Evolutionary conservation across 2,888 invertebrate species (phyloP), one percentile per base, ranked within the genome.

Genomic region (Nipponacmea schrenckii): DNA sequence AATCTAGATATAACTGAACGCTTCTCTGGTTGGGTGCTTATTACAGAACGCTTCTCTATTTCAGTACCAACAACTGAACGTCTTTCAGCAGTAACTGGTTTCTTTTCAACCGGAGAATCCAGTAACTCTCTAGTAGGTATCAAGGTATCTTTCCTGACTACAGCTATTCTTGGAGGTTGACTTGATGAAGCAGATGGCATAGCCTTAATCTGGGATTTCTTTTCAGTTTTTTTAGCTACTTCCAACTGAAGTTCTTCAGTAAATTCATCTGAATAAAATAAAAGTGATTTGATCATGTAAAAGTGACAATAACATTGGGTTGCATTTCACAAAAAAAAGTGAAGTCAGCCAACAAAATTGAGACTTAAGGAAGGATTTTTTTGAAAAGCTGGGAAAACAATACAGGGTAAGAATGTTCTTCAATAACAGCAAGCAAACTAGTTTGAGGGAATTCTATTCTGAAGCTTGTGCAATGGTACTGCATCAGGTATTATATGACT

Each of bases 231-330:
- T n/a, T 71, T 71, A 14, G 62, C 72, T 46, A 80, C 79, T 70
- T 78, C 76, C 64, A 73, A 76, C 20, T 79, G 80, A 27, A 81
- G 75, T 70, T 85, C 84, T 74, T 83, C 82, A 74, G 79, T 81
- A 68, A 85, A 83, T 68, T 84, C 85, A 83, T 84, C 85, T 83
- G 68, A 20, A 75, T 71, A 24, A 24, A 45, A 64, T 8, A 46
- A 48, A n/a, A 20, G 10, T 3, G 15, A 12, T 8, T 20, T 39
- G 1, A 39, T 8, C 10, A 39, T 62, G 5, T 7, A 8, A 20
- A 14, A 8, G 7, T 12, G 62, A 62, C 0, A 20, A 26, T 14
- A 62, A 39, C 4, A 39, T 1, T 7, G 8, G 39, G 8, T 1
- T 5, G 1, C 10, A 8, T 39, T 10, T 39, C 10, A 39, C 39